Percentiles rank a stretch among this genome's conserved stretches.
These are phyloP conservation scores for Phengaris arion DNA, from an alignment of 2,888 invertebrate genomes.

Conservation along the genomic window DNA sequence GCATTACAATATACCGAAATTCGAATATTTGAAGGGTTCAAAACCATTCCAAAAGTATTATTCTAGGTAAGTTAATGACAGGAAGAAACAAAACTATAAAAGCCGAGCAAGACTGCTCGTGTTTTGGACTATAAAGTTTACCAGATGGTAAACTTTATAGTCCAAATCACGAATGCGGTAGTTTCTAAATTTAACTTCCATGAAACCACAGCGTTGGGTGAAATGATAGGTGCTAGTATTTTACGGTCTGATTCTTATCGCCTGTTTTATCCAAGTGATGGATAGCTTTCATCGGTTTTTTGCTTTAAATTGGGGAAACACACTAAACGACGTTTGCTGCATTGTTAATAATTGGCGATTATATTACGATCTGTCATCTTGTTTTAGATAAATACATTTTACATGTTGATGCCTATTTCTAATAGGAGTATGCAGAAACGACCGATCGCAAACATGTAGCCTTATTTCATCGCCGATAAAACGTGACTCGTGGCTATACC, in stretches of 20 bases:
- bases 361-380: not conserved
- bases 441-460: no score
- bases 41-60: no score
- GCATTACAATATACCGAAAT: no score
- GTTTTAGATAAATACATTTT: not conserved
- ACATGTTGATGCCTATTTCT: no score
- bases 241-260: constrained; percentile 14
- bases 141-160: not conserved
- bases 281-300: not conserved
- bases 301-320: not conserved
- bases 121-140: no score
- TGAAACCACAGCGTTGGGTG: not conserved
- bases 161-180: constrained; percentile 9
- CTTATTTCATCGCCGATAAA: no score
- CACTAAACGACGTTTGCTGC: no score
- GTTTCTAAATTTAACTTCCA: constrained; percentile 6
- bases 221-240: not conserved
- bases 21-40: no score
- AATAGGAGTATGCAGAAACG: no score
- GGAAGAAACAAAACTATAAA: not conserved
- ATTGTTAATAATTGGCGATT: not conserved
- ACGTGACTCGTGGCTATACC: no score
- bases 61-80: not conserved
- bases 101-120: not conserved
- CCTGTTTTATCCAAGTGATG: not conserved